phyloP scores from a whole-genome alignment of 2,113 vertebrate genomes.

The Clarias gariepinus region DNA sequence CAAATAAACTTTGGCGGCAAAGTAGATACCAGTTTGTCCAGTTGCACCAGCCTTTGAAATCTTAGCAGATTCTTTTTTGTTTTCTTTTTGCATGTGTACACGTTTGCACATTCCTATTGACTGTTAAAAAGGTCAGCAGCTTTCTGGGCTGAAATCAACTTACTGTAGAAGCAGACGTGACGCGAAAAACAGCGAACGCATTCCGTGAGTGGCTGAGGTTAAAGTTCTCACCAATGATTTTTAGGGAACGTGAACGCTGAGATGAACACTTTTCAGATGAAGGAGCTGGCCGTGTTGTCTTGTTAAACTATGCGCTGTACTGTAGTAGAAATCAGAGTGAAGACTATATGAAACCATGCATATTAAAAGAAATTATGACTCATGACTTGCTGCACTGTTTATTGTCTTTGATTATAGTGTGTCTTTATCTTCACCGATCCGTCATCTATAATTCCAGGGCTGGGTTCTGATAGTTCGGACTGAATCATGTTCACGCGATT shows the following conservation, averaged over 20 bases:
- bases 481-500: too few species aligned
- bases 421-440: background rate
- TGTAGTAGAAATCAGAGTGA: background rate
- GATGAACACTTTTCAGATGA: background rate
- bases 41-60: conserved; percentile 24
- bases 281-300: background rate
- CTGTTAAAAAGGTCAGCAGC: conserved; percentile 25
- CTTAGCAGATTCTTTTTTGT: background rate
- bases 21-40: conserved; percentile 18
- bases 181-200: conserved; percentile 3
- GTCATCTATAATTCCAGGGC: too few species aligned
- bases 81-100: conserved; percentile 12
- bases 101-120: conserved; percentile 31
- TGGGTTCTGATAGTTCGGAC: too few species aligned
- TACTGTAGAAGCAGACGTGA: background rate
- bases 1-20: background rate
- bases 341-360: background rate
- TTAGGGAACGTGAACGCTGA: background rate
- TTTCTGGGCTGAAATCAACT: background rate
- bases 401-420: background rate
- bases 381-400: background rate
- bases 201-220: background rate
- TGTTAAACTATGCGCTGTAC: conserved; percentile 12
- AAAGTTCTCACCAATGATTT: conserved; percentile 1
- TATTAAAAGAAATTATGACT: background rate